Evolutionary conservation across 2,113 vertebrate genomes (phyloP), one percentile per base, ranked within the genome.

Genomic region (Nerophis ophidion): DNA sequence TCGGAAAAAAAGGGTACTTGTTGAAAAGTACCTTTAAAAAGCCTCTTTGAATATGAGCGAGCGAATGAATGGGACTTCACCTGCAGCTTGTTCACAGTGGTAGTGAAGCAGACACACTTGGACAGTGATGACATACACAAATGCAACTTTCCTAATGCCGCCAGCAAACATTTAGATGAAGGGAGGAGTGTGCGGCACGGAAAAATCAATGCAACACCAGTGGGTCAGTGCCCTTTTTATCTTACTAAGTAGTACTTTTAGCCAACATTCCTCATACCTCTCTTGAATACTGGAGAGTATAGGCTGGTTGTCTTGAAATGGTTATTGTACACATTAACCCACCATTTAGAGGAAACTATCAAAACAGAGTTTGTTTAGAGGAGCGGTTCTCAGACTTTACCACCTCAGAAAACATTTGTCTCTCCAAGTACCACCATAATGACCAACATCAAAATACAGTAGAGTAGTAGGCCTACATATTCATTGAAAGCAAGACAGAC

Each of bases 241-340:
- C 57, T 65, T 1, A 5, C 42, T 54, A 58, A 17, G 52, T 49
- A 33, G 35, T 52, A 67, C 47, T 71, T 59, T 68, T 26, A 26
- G 19, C 19, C 26, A 26, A 48, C 48, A 49, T 17, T 70, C 61
- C 68, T 77, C 45, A 19, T 63, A 48, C 70, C 48, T 47, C 53
- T 61, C 51, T 36, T 81, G 65, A 78, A 81, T 70, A 77, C 72
- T 72, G 65, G 49, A 74, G 74, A 69, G 10, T 47, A 57, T 35
- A 16, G 38, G 16, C 59, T 7, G 6, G 17, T 66, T 59, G 51
- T 57, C 49, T 56, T 61, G 34, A 58, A 48, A 46, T 8, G 5
- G 0, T 66, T 57, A 61, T 15, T 56, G 74, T 59, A 71, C 56
- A 77, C 70, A 74, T 60, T 74, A 65, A 57, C 12, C 3, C 1